Evolutionary conservation across 2,797 vertebrate genomes (phyloP), one percentile per base, ranked within the genome.

Genomic region (Pangasius sanitwongsei): DNA sequence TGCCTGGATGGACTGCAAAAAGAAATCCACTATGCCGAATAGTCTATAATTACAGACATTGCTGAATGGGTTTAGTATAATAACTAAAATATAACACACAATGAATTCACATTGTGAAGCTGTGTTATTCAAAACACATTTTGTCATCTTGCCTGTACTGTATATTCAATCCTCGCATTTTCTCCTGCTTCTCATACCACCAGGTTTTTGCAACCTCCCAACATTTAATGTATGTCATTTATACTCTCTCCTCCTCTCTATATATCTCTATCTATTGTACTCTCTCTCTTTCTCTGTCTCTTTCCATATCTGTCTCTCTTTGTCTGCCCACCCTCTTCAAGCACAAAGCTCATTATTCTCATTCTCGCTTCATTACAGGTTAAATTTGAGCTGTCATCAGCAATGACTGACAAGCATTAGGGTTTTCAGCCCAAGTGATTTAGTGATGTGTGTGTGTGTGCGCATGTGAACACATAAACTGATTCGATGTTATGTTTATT

Each of bases 361-460:
- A 53, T 86, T 85, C 92, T 93, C 89, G 89, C 94, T 95, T 95
- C 93, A 94, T 95, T 96, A 94, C 94, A 92, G 93, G 89, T 91
- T 95, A 95, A 95, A 94, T 93, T 94, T 92, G 92, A 90, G 77
- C 93, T 95, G 94, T 94, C 95, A 94, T 94, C 92, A 92, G 88
- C 84, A 18, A 67, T 87, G 92, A 94, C 69, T 85, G 81, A 84
- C 57, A 83, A 48, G 34, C 92, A 89, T 92, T 94, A 91, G 84
- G 12, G n/a, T 18, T 81, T 77, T 77, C 74, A 77, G 44, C 44
- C 44, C 11, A 28, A 50, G 44, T 77, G 44, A 34, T 57, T 57
- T 37, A 44, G 11, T 34, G 16, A 12, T 75, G 37, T 74, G 34
- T 18, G 13, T 12, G 8, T 69, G 67, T 74, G 37, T 74, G 37